phyloP scores from a whole-genome alignment of 2,797 vertebrate species.

The Syndactyla subalaris region DNA sequence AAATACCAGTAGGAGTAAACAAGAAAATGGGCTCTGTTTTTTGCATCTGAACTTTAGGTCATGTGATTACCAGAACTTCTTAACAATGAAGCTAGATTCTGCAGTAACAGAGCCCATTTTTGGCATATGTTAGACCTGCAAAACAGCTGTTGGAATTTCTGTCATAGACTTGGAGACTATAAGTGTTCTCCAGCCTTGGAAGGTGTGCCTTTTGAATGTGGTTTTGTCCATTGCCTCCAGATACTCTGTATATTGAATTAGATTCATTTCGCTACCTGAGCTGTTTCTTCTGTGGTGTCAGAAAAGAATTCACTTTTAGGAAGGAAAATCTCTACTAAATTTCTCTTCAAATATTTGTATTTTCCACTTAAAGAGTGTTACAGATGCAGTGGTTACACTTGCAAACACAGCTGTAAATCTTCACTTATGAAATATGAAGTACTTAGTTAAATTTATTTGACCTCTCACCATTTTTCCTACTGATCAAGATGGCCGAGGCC shows the following conservation, averaged over 20 bases:
- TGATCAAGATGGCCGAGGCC: background rate
- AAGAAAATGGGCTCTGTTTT: background rate
- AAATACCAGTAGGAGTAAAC: background rate
- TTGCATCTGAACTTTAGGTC: background rate
- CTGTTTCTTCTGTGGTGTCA: background rate
- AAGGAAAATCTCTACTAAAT: background rate
- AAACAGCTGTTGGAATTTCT: background rate
- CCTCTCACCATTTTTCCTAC: background rate
- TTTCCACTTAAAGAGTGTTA: background rate
- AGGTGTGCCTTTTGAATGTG: background rate
- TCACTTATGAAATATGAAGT: background rate
- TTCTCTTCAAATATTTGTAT: background rate
- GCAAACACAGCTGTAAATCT: background rate
- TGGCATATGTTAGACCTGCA: background rate
- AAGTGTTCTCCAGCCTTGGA: background rate
- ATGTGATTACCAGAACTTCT: background rate
- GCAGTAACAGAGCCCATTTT: background rate
- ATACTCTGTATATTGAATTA: background rate
- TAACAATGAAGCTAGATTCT: background rate
- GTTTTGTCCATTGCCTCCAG: background rate
- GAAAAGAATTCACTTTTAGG: background rate
- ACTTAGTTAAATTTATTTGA: background rate
- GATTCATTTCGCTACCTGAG: background rate
- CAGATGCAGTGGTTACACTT: background rate
- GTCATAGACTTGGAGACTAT: background rate